Evolutionary conservation across 2,797 vertebrate species (phyloP), one percentile per base, ranked within the genome.

Genomic region (Orientallactaga sibirica): DNA sequence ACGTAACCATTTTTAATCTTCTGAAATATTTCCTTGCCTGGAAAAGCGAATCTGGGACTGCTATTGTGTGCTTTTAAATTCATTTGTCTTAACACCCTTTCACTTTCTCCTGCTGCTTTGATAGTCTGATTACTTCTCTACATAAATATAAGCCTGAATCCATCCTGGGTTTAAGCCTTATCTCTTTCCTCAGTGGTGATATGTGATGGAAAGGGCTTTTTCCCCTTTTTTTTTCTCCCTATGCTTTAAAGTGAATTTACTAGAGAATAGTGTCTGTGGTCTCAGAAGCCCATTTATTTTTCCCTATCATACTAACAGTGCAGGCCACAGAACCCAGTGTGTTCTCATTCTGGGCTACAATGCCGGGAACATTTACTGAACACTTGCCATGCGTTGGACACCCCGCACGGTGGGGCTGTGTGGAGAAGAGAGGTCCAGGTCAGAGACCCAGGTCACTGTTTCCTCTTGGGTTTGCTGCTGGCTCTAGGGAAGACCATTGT

Each of bases 1-100:
- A 76, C 88, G 95, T 94, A 97, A 1, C 92, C 95, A 96, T 97
- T 97, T 95, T 94, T 96, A 97, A 96, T 97, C 97, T 97, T 96
- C 96, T 88, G 95, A 96, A 96, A 92, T 96, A 97, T 96, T 97
- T 97, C 43, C 85, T 84, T 93, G 64, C 97, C 94, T 29, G 19
- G 90, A 92, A 92, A 82, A 91, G 95, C 64, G n/a, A 86, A 75
- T 81, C 82, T 9, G 90, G 80, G 27, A 18, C 37, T 3, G 43
- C 88, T 64, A 96, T 95, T 94, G 94, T 97, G 94, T 79, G 93
- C 52, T 91, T 96, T 90, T 96, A 88, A 96, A 96, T 95, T 86
- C 96, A 96, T 97, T 97, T 97, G 96, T 97, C 96, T 97, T 93
- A 97, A 92, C 91, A 89, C 86, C 70, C 92, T 90, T 94, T 77